Percentiles rank a stretch among this genome's conserved stretches.
phyloP scores from a whole-genome alignment of 2,113 vertebrate species.

The Rhinopithecus roxellana region DNA sequence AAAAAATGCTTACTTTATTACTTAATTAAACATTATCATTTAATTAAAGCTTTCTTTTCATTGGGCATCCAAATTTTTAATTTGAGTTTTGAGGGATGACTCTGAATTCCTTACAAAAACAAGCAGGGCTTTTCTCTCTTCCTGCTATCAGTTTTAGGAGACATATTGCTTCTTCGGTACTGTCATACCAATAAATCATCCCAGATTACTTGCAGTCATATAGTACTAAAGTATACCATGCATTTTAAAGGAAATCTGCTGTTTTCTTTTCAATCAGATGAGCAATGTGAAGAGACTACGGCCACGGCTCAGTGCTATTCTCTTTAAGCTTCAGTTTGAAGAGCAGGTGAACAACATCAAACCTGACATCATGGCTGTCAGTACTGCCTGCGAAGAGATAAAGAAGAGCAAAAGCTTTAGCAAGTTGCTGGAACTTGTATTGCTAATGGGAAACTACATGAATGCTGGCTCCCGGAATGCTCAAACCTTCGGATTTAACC shows the following conservation, averaged over 20 bases:
- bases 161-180: constrained; percentile 82
- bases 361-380: constrained; percentile 97
- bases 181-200: constrained; percentile 86
- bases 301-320: constrained; percentile 95
- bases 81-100: constrained; percentile 59
- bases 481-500: constrained; percentile 95
- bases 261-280: constrained; percentile 91
- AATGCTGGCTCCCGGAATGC: constrained; percentile 97
- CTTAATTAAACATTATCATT: constrained; percentile 32
- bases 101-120: constrained; percentile 62
- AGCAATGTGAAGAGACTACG: constrained; percentile 93
- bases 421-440: constrained; percentile 94
- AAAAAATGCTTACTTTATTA: background rate
- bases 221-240: constrained; percentile 78
- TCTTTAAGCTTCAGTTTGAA: constrained; percentile 98
- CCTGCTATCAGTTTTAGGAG: constrained; percentile 82
- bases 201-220: constrained; percentile 78
- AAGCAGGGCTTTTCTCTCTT: constrained; percentile 69
- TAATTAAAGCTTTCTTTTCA: constrained; percentile 51
- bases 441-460: constrained; percentile 98
- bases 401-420: constrained; percentile 93
- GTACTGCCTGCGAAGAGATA: constrained; percentile 94
- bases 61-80: constrained; percentile 53
- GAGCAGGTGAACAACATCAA: constrained; percentile 96
- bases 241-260: constrained; percentile 86